Base-by-base conservation (phyloP, 2,113 vertebrate genomes). In the Anser brachyrhynchus region DNA sequence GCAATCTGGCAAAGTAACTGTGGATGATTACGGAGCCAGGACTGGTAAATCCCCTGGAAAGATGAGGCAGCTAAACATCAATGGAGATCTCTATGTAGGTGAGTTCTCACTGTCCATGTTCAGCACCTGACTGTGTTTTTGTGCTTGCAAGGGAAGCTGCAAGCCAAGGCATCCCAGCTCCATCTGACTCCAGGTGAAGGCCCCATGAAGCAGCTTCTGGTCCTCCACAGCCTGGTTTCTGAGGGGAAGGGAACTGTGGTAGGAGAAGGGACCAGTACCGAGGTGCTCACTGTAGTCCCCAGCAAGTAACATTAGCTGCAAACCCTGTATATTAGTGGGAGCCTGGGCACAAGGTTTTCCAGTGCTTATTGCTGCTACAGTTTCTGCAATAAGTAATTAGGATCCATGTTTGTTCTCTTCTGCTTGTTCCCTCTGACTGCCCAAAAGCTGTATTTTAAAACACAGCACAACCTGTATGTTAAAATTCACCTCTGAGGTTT, bases 31-130 rank as follows among this genome's bases (percentile, higher is more conserved):
- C 0, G 99, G 99, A 84, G 98, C 99, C 71, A 99, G 98, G 93
- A 99, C 99, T 0, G 98, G 99, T 65, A 98, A 98, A 89, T 99
- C 99, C 4, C 98, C 99, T 3, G 99, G 99, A 46, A 98, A 98
- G 96, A 99, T 99, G 99, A 98, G 99, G 54, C 99, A 99, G 64
- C 98, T 99, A 46, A 99, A 99, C 82, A 98, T 99, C 96, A 99
- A 98, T 2, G 99, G 99, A 13, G 98, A 98, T 46, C 98, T 99
- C 51, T 99, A 99, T 41, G 96, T 99, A 59, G 99, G 99, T 99
- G 96, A 93, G 99, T 97, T 86, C 58, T 91, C 28, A 21, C 44
- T 6, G 4, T 57, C 39, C 21, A 1, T 3, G 3, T 5, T 57
- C 13, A 22, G 20, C 35, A 64, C 33, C 4, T 6, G 35, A 29